These are phyloP conservation scores for Thelaira solivaga DNA, from an alignment of 2,888 invertebrate species.

Conservation along the genomic window DNA sequence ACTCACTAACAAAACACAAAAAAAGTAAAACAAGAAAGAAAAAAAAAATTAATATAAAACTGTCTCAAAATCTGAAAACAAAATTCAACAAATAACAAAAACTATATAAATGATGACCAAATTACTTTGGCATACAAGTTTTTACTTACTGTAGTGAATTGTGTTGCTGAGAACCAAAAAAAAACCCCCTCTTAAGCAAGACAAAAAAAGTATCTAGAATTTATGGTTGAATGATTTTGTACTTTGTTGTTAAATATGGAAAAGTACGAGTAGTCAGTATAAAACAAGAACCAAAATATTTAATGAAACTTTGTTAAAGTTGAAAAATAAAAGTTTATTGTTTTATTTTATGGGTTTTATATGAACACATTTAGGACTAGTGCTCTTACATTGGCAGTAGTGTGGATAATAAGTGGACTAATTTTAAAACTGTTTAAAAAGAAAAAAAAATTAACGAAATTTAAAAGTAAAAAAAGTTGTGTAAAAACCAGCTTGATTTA, in stretches of 20 bases:
- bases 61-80: conserved; percentile 10
- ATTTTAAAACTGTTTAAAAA: background rate
- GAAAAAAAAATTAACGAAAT: no score
- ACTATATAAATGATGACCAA: conserved; percentile 43
- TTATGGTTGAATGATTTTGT: conserved; percentile 49
- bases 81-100: background rate
- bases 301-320: conserved; percentile 12
- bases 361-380: background rate
- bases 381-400: background rate
- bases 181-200: conserved; percentile 16
- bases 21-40: no score
- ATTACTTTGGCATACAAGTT: conserved; percentile 48
- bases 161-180: conserved; percentile 5
- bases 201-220: conserved; percentile 36
- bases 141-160: conserved; percentile 24
- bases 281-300: background rate
- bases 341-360: background rate
- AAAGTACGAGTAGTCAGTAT: background rate
- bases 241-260: conserved; percentile 1
- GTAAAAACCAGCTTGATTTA: no score
- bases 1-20: no score
- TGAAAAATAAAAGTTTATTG: background rate
- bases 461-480: no score
- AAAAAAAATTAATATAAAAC: background rate
- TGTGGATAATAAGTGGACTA: background rate